Conservation (phyloP, 2,888 invertebrate species). For the Hypselothyrea guttata region DNA sequence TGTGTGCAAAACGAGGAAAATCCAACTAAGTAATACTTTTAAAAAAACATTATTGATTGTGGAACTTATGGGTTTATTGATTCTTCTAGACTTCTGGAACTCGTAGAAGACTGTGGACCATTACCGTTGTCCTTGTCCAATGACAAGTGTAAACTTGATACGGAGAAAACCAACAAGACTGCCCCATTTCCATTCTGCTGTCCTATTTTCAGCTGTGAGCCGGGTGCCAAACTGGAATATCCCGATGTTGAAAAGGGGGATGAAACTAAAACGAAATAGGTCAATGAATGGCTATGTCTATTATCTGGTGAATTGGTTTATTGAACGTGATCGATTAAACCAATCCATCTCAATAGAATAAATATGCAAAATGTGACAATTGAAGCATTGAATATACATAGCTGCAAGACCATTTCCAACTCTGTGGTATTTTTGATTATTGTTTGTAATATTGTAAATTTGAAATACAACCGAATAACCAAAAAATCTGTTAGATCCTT, state of each 20-base stretch:
- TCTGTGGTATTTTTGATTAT: too few relatives aligned
- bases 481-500: too few relatives aligned
- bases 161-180: conserved; percentile 94
- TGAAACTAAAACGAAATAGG: conserved; percentile 63
- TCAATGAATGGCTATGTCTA: neutral
- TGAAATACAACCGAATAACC: too few relatives aligned
- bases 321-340: neutral
- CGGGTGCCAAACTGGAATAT: conserved; percentile 92
- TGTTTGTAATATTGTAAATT: too few relatives aligned
- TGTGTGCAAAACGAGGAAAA: conserved; percentile 91
- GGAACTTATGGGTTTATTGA: too few relatives aligned
- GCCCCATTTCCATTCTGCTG: conserved; percentile 94
- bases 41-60: neutral
- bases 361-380: neutral
- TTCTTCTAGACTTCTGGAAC: conserved; percentile 86
- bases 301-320: neutral
- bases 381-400: neutral
- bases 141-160: conserved; percentile 92
- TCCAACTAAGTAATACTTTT: conserved; percentile 83
- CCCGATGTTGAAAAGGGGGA: conserved; percentile 87
- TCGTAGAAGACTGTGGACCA: conserved; percentile 95
- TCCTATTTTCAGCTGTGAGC: conserved; percentile 92
- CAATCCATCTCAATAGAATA: too few relatives aligned
- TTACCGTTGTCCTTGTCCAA: conserved; percentile 89
- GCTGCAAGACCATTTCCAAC: too few relatives aligned